Base-by-base conservation (phyloP, 2,113 vertebrate species). In the Carassius carassius region DNA sequence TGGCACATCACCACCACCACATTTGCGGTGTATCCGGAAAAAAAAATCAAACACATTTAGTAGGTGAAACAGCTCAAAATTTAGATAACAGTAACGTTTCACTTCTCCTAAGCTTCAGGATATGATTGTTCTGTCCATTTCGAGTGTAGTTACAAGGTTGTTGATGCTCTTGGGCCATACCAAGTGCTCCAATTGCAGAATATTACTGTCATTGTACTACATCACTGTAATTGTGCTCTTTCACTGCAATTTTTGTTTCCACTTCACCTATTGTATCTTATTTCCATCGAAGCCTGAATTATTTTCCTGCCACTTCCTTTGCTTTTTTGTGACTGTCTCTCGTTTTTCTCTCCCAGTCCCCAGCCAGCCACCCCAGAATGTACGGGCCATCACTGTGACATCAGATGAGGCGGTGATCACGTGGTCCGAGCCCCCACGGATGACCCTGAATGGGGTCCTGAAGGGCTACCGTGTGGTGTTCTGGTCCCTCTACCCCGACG, bases 381-480 rank as follows among this genome's bases (percentile, higher is more conserved):
- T 99, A 76, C 92, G 97, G 7, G 97, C 97, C 86, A 95, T 99
- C 91, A 97, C 98, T 16, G 98, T 99, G 94, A 99, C 98, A 0
- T 99, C 98, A 0, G 98, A 99, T 0, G 97, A 98, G 92, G 97
- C 97, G 0, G 96, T 99, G 86, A 98, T 99, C 92, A 98, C 98
- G 0, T 99, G 98, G 98, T 96, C 96, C 0, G 98, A 99, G 91
- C 98, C 98, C 51, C 97, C 98, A 0, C 95, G 97, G 87, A 97
- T 97, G 93, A 99, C 97, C 19, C 97, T 99, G 91, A 98, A 99
- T 1, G 98, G 98, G 3, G 96, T 99, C 89, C 94, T 99, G 89
- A 99, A 98, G 93, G 98, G 98, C 4, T 99, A 99, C 90, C 94
- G 98, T 0, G 97, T 99, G 92, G 97, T 99, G 92, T 99, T 97